Evolutionary conservation across 2,797 vertebrate species (phyloP).

Genomic region (Hypotaenidia philippensis): DNA sequence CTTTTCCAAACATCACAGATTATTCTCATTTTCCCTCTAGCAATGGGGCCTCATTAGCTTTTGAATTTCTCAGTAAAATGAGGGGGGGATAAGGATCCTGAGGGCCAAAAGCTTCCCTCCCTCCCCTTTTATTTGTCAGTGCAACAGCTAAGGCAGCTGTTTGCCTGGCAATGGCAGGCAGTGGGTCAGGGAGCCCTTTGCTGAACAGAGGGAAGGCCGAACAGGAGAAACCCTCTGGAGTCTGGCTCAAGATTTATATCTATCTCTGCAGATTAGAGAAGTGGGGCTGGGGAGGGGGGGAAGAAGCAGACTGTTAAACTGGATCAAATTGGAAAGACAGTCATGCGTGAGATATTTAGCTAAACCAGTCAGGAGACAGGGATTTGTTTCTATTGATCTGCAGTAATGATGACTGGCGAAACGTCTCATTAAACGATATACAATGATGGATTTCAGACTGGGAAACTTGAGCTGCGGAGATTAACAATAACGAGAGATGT

Average conservation of each 20-base stretch:
- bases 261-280: slow-evolving; percentile 57
- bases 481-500: not conserved
- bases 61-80: slow-evolving; percentile 2
- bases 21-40: slow-evolving; percentile 4
- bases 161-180: slow-evolving; percentile 31
- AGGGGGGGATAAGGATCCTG: not conserved
- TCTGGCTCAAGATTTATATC: slow-evolving; percentile 59
- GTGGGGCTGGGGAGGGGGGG: not conserved
- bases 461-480: slow-evolving; percentile 20
- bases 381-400: slow-evolving; percentile 70
- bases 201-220: not conserved
- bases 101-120: not conserved
- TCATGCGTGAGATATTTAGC: slow-evolving; percentile 65
- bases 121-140: not conserved
- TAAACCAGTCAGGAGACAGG: slow-evolving; percentile 70
- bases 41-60: not conserved
- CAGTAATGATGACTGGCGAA: slow-evolving; percentile 59
- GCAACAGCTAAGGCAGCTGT: slow-evolving; percentile 23
- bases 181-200: not conserved
- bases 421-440: slow-evolving; percentile 22
- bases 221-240: slow-evolving; percentile 30
- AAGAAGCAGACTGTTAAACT: slow-evolving; percentile 57
- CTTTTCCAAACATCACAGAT: slow-evolving; percentile 6
- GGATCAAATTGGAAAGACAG: slow-evolving; percentile 67
- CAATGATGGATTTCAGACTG: slow-evolving; percentile 36